A percentile compares a stretch with the other conserved stretches of the same genome.
These are phyloP conservation scores for Perodicticus potto DNA, from an alignment of 2,797 vertebrate genomes.

Conservation along the genomic window DNA sequence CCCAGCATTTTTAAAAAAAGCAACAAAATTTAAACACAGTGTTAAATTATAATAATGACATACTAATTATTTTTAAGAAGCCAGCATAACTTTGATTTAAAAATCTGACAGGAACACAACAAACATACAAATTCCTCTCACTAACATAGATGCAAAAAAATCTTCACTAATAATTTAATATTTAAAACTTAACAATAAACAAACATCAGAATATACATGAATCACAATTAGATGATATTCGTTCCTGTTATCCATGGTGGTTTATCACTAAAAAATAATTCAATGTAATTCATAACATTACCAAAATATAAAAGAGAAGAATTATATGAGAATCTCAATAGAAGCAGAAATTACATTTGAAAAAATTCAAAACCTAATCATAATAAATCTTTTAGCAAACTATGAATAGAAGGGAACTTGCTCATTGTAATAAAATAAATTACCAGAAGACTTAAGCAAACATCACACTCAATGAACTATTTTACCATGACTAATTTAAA, in stretches of 20 bases:
- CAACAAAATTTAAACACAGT: not conserved
- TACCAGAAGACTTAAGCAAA: not conserved
- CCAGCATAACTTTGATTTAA: conserved; percentile 7
- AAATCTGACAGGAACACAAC: not conserved
- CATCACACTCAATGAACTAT: conserved; percentile 13
- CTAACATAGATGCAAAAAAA: not conserved
- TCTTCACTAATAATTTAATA: not conserved
- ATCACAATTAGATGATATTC: conserved; percentile 13
- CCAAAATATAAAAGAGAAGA: conserved; percentile 1
- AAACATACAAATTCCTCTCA: not conserved
- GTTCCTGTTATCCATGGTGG: not conserved
- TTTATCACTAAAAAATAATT: conserved; percentile 61
- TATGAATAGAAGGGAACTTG: not conserved
- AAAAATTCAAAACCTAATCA: conserved; percentile 8
- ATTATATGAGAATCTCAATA: not conserved
- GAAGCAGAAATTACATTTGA: conserved; percentile 43
- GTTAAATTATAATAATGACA: not conserved
- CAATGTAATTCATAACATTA: not conserved
- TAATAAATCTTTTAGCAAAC: not conserved
- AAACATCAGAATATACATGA: not conserved
- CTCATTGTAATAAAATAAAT: conserved; percentile 49
- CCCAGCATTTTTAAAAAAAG: not conserved
- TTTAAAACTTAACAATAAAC: conserved; percentile 39
- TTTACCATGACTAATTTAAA: conserved; percentile 26
- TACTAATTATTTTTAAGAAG: not conserved